A percentile compares a stretch with the other conserved stretches of the same genome.
Evolutionary conservation across 2,113 vertebrate species (phyloP).

Genomic region (Monarcha castaneiventris): DNA sequence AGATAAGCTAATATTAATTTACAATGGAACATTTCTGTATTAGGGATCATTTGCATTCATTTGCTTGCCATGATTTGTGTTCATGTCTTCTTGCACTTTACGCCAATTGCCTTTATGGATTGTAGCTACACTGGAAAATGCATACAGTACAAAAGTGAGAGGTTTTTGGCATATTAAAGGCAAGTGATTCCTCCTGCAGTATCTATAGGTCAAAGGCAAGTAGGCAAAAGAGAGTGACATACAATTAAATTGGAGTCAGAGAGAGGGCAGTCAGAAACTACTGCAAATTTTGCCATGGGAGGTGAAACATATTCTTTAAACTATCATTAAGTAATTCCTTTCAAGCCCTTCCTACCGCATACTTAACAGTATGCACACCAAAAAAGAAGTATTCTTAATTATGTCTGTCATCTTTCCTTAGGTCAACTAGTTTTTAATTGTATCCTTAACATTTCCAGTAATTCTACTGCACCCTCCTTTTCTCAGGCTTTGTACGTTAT

Average conservation of each 20-base stretch:
- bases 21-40: conserved; percentile 3
- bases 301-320: background rate
- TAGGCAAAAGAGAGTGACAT: background rate
- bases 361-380: background rate
- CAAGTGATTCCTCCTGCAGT: background rate
- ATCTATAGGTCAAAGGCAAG: background rate
- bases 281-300: background rate
- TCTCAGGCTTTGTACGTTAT: background rate
- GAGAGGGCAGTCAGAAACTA: background rate
- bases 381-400: conserved; percentile 12
- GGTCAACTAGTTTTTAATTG: conserved; percentile 13
- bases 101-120: background rate
- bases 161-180: background rate
- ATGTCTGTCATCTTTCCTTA: background rate
- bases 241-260: background rate
- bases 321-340: conserved; percentile 1
- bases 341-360: background rate
- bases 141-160: background rate
- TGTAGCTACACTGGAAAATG: background rate
- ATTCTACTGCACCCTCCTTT: background rate
- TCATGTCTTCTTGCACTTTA: conserved; percentile 4
- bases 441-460: conserved; percentile 40
- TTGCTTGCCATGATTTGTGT: background rate
- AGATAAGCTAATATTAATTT: conserved; percentile 51
- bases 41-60: conserved; percentile 28